Evolutionary conservation across 2,888 invertebrate species (phyloP).

Genomic region (Eupithecia exiguata): DNA sequence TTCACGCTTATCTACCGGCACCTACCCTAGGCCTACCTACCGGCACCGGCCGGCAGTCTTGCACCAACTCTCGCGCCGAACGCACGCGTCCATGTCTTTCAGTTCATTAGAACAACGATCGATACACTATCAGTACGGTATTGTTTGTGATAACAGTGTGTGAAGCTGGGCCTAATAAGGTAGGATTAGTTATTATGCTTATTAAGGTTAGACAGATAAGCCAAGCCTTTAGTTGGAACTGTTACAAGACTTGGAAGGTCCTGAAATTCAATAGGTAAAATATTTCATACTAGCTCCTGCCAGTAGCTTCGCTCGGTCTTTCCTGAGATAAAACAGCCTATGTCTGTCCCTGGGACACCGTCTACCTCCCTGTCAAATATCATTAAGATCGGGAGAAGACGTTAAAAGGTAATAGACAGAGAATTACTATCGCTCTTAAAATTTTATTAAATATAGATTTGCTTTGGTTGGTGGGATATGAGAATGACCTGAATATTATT

Average conservation of each 20-base stretch:
- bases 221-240: not conserved
- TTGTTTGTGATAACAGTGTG: slow-evolving; percentile 40
- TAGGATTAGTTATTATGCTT: slow-evolving; percentile 22
- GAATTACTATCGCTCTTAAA: too few relatives aligned
- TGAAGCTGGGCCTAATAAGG: slow-evolving; percentile 40
- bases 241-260: not conserved
- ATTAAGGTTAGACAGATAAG: not conserved
- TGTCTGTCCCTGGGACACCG: too few relatives aligned
- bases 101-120: slow-evolving; percentile 34
- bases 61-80: slow-evolving; percentile 26
- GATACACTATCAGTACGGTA: slow-evolving; percentile 30
- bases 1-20: slow-evolving; percentile 5
- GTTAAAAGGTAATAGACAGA: too few relatives aligned
- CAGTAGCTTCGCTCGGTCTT: too few relatives aligned
- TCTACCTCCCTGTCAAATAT: too few relatives aligned
- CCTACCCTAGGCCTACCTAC: too few relatives aligned
- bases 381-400: too few relatives aligned
- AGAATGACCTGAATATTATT: not conserved
- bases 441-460: not conserved
- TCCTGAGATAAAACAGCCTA: too few relatives aligned
- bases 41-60: slow-evolving; percentile 34
- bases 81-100: slow-evolving; percentile 34
- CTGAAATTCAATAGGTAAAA: not conserved
- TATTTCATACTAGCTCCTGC: not conserved
- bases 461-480: not conserved